These are phyloP conservation scores for Xylota sylvarum DNA, from an alignment of 2,888 invertebrate genomes.

Conservation along the genomic window DNA sequence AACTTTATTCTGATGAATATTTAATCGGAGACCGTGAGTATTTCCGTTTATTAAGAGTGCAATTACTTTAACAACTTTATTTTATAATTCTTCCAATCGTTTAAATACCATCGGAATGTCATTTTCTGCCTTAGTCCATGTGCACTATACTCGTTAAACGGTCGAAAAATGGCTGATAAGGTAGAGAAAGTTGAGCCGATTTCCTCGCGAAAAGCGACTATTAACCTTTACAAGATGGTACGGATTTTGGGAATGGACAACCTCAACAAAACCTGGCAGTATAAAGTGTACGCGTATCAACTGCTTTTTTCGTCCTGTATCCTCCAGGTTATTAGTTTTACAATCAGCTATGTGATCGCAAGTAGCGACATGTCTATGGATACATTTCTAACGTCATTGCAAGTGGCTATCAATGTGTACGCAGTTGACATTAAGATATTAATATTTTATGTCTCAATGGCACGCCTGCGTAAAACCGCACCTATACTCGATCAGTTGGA, in stretches of 20 bases:
- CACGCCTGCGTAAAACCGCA: slow-evolving; percentile 33
- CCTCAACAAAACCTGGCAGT: slow-evolving; percentile 48
- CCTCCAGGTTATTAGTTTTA: slow-evolving; percentile 40
- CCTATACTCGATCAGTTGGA: slow-evolving; percentile 44
- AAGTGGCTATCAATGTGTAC: slow-evolving; percentile 58
- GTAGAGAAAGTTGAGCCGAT: neutral
- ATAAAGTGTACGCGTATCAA: slow-evolving; percentile 36
- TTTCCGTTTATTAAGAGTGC: slow-evolving; percentile 1
- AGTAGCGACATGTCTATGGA: slow-evolving; percentile 31
- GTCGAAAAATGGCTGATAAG: neutral
- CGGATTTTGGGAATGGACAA: slow-evolving; percentile 63
- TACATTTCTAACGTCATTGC: slow-evolving; percentile 48
- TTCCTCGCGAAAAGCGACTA: slow-evolving; percentile 39
- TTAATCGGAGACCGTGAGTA: slow-evolving; percentile 4
- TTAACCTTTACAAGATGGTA: slow-evolving; percentile 38
- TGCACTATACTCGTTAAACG: neutral
- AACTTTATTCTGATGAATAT: neutral
- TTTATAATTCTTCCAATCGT: neutral
- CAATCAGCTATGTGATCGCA: slow-evolving; percentile 40
- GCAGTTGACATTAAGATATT: slow-evolving; percentile 11
- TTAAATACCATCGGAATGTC: slow-evolving; percentile 8
- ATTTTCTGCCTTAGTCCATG: neutral
- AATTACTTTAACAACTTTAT: slow-evolving; percentile 14
- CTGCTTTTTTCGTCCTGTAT: slow-evolving; percentile 37
- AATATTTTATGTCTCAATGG: slow-evolving; percentile 34